Evolutionary conservation across 2,888 invertebrate genomes (phyloP).

Genomic region (Tetrapedia diversipes): DNA sequence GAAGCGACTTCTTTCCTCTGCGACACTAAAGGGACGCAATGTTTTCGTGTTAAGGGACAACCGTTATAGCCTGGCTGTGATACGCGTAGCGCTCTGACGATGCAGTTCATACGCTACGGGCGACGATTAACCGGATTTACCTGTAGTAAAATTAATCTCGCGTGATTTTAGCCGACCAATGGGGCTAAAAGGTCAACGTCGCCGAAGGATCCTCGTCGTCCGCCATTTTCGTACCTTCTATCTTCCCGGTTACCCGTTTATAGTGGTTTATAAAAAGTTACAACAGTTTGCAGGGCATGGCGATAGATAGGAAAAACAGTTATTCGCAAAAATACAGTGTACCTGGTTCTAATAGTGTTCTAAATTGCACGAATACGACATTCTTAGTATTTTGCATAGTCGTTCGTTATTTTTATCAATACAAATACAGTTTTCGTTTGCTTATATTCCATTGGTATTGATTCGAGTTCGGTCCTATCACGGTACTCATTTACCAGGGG

Average conservation of each 20-base stretch:
- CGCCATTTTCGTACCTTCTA: conserved; percentile 1
- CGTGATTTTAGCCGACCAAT: conserved; percentile 49
- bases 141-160: conserved; percentile 72
- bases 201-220: conserved; percentile 24
- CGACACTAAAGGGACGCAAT: conserved; percentile 65
- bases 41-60: conserved; percentile 75
- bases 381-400: too few relatives aligned
- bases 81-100: conserved; percentile 47
- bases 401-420: too few relatives aligned
- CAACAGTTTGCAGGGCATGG: neutral
- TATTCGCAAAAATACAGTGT: too few relatives aligned
- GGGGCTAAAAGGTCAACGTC: conserved; percentile 27
- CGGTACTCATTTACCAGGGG: neutral
- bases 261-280: neutral
- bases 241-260: neutral
- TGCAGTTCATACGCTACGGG: conserved; percentile 72
- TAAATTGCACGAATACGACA: too few relatives aligned
- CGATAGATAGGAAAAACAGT: neutral
- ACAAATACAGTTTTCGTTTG: too few relatives aligned
- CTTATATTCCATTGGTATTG: too few relatives aligned
- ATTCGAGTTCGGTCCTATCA: neutral
- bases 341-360: too few relatives aligned
- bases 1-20: conserved; percentile 70
- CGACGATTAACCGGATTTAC: conserved; percentile 74
- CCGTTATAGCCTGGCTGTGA: conserved; percentile 61